These are phyloP conservation scores for Bucco capensis DNA, from an alignment of 2,113 vertebrate species.

Conservation along the genomic window DNA sequence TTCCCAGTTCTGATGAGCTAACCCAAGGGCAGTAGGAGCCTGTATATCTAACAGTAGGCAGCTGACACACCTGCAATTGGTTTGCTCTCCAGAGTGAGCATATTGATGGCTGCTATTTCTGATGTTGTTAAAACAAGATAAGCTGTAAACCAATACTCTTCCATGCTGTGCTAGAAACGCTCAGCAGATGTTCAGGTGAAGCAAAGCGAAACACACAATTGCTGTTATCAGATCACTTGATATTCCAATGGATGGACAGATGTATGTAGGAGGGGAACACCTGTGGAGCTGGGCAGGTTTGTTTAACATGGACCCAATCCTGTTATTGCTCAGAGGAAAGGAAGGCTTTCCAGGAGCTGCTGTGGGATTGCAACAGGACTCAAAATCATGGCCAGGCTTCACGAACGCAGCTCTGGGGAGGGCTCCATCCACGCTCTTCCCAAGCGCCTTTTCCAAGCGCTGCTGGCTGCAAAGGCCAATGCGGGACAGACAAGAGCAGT, in stretches of 20 bases:
- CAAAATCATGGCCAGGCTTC: too few relatives aligned
- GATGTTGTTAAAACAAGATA: background rate
- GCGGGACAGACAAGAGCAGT: too few relatives aligned
- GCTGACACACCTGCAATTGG: background rate
- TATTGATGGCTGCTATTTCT: background rate
- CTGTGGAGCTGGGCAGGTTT: background rate
- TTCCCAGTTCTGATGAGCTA: background rate
- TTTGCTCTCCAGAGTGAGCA: background rate
- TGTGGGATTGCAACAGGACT: background rate
- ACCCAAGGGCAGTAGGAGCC: background rate
- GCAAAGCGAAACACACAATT: background rate
- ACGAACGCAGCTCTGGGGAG: fast-evolving
- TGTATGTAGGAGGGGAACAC: background rate
- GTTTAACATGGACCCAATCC: background rate
- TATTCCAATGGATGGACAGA: background rate
- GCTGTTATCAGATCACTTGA: background rate
- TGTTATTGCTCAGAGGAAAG: background rate
- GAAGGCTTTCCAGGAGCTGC: background rate
- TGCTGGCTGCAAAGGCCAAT: too few relatives aligned
- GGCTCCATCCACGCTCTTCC: too few relatives aligned
- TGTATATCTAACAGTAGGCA: background rate
- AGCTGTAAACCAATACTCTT: background rate
- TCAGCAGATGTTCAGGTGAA: background rate
- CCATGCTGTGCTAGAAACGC: background rate
- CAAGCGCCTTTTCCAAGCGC: too few relatives aligned